Evolutionary conservation across 2,888 invertebrate genomes (phyloP).

Genomic region (Aspidiotus rigidus): DNA sequence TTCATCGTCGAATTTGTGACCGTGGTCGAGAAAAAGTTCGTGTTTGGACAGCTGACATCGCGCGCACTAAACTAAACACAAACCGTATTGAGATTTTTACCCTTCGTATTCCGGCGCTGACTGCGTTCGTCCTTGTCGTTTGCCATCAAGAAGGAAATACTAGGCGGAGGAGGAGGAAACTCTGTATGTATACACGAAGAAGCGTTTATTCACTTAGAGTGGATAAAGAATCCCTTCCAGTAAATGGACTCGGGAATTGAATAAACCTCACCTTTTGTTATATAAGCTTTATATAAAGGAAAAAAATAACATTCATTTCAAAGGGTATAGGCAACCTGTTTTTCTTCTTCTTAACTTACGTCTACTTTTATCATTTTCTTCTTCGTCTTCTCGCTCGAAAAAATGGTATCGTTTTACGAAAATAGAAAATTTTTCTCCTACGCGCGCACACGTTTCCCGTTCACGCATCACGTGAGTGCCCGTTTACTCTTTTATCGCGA

Average conservation of each 20-base stretch:
- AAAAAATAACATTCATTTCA: conserved; percentile 29
- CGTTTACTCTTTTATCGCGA: no score
- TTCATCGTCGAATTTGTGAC: conserved; percentile 23
- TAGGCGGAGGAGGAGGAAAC: background rate
- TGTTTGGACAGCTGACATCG: conserved; percentile 34
- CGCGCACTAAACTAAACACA: conserved; percentile 30
- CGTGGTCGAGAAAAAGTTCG: conserved; percentile 32
- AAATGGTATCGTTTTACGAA: background rate
- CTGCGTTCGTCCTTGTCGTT: background rate
- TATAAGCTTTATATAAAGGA: conserved; percentile 33
- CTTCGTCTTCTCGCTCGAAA: no score
- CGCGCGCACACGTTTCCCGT: background rate
- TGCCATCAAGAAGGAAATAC: conserved; percentile 3
- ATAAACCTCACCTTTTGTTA: conserved; percentile 32
- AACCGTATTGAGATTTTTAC: conserved; percentile 32
- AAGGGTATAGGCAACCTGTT: conserved; percentile 30
- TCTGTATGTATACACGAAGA: background rate
- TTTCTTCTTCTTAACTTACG: background rate
- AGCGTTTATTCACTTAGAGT: conserved; percentile 23
- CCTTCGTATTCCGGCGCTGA: conserved; percentile 18
- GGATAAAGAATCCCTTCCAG: conserved; percentile 28
- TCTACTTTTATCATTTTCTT: background rate
- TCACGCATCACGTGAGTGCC: no score
- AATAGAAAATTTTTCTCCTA: background rate
- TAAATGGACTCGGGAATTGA: conserved; percentile 31